Percentiles rank a stretch among this genome's conserved stretches.
phyloP scores from a whole-genome alignment of 1,140 invertebrate genomes.

The Drosophila virilis region DNA sequence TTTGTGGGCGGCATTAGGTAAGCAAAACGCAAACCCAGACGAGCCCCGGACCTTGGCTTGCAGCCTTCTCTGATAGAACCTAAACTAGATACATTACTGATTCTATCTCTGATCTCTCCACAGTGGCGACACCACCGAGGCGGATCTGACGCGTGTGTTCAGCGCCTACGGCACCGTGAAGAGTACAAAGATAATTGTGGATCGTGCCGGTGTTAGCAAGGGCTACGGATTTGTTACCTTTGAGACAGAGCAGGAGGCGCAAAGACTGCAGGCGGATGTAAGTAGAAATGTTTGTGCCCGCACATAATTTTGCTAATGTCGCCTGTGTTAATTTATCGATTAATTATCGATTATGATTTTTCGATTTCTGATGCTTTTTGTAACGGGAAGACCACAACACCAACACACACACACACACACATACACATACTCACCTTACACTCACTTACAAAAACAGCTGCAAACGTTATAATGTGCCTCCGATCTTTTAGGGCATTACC shows the following conservation, averaged over 20 bases:
- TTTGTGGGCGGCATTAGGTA: conserved; percentile 87
- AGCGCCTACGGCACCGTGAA: conserved; percentile 95
- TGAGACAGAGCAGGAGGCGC: conserved; percentile 95
- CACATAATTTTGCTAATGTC: conserved; percentile 38
- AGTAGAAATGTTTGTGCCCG: conserved; percentile 58
- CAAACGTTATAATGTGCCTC: conserved; percentile 67
- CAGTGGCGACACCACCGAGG: conserved; percentile 92
- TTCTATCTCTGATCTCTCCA: neutral
- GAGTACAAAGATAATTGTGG: conserved; percentile 96
- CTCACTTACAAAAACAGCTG: conserved; percentile 8
- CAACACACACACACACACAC: neutral
- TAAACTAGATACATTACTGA: neutral
- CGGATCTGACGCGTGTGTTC: conserved; percentile 92
- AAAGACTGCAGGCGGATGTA: conserved; percentile 88
- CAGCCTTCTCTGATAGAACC: no score
- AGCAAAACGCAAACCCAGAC: conserved; percentile 19
- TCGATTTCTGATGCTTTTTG: conserved; percentile 27
- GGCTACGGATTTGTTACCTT: conserved; percentile 98
- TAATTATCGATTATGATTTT: conserved; percentile 30
- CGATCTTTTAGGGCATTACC: conserved; percentile 79
- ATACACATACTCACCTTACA: conserved; percentile 2
- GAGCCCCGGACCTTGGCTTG: no score
- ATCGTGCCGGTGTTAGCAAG: conserved; percentile 96
- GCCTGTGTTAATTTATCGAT: conserved; percentile 36
- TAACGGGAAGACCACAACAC: neutral